A percentile compares a stretch with the other conserved stretches of the same genome.
Conservation (phyloP, 1,140 invertebrate species). For the Mamestra configurata region DNA sequence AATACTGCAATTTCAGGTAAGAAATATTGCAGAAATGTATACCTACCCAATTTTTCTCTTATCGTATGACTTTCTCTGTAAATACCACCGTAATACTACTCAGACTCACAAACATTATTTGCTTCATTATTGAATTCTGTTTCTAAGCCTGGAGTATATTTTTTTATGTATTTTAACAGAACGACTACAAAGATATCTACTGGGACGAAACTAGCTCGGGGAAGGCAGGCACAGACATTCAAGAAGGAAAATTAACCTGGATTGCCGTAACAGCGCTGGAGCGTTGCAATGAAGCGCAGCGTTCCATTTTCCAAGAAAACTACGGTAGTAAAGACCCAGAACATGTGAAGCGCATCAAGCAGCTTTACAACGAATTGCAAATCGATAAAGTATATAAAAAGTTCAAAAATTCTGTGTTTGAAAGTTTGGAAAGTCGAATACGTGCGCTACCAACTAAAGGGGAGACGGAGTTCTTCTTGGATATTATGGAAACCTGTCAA, state of each 20-base stretch:
- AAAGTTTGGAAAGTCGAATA: constrained; percentile 31
- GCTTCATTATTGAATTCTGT: too few species aligned
- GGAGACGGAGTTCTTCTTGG: not conserved
- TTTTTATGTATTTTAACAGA: constrained; percentile 68
- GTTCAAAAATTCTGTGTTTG: constrained; percentile 34
- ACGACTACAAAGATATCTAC: constrained; percentile 96
- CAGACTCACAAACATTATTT: too few species aligned
- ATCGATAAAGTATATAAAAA: constrained; percentile 90
- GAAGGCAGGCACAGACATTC: constrained; percentile 94
- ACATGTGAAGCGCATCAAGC: constrained; percentile 91
- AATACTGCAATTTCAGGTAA: constrained; percentile 95
- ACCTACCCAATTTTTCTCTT: too few species aligned
- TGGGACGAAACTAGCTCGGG: constrained; percentile 92
- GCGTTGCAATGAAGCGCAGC: constrained; percentile 90
- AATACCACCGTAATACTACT: too few species aligned
- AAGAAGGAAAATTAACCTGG: constrained; percentile 97
- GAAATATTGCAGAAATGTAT: not conserved
- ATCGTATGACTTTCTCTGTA: too few species aligned
- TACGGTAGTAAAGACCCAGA: constrained; percentile 91
- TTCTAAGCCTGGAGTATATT: too few species aligned
- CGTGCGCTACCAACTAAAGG: not conserved
- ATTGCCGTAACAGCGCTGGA: constrained; percentile 93
- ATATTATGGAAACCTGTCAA: not conserved
- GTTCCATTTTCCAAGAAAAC: constrained; percentile 90
- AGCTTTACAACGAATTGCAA: constrained; percentile 92